These are phyloP conservation scores for Euplexia lucipara DNA, from an alignment of 2,888 invertebrate species.

Conservation along the genomic window DNA sequence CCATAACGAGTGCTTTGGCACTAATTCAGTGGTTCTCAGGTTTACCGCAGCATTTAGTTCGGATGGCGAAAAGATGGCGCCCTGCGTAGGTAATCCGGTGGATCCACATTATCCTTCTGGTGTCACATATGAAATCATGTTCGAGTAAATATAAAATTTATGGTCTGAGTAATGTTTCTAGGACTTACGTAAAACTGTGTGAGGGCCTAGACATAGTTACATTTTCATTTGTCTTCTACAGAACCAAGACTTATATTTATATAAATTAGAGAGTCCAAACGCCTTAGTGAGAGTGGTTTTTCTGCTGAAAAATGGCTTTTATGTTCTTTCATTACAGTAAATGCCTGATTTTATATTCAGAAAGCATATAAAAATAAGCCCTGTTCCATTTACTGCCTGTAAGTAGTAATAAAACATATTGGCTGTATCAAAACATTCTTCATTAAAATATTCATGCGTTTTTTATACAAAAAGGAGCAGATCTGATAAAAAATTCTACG, in stretches of 20 bases:
- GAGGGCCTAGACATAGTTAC: too few species aligned
- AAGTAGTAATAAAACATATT: conserved; percentile 30
- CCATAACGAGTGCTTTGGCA: conserved; percentile 27
- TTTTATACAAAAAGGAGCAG: conserved; percentile 15
- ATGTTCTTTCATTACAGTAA: conserved; percentile 27
- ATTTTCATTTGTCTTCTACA: not conserved
- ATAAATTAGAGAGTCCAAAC: conserved; percentile 5
- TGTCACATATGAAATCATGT: conserved; percentile 21
- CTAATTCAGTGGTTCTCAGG: conserved; percentile 36
- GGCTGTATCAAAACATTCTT: conserved; percentile 25
- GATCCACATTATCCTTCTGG: conserved; percentile 29
- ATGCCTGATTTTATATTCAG: conserved; percentile 24
- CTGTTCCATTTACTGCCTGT: conserved; percentile 4
- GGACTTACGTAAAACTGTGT: too few species aligned
- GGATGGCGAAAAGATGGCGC: conserved; percentile 41
- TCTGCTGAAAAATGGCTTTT: conserved; percentile 4
- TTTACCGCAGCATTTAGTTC: conserved; percentile 37
- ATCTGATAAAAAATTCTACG: conserved; percentile 39
- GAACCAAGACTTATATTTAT: conserved; percentile 1
- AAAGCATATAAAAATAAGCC: conserved; percentile 25
- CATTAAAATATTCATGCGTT: conserved; percentile 31
- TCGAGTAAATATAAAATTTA: conserved; percentile 15
- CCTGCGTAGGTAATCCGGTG: conserved; percentile 55
- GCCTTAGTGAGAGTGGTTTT: not conserved
- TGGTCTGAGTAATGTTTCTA: conserved; percentile 3